These are phyloP conservation scores for Bradynema listronoti DNA, from an alignment of 1,140 invertebrate species.

Conservation along the genomic window DNA sequence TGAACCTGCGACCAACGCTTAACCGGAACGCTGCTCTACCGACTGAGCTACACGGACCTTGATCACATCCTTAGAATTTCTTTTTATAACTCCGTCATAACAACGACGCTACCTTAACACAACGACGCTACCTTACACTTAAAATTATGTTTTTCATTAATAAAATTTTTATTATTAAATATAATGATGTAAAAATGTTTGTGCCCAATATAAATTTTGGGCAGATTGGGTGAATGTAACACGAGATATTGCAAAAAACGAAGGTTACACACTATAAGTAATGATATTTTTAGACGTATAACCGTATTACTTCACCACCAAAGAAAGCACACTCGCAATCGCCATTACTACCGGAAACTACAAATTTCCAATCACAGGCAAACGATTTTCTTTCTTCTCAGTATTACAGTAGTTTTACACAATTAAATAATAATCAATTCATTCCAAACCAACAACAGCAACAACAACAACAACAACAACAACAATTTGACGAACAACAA, in stretches of 20 bases:
- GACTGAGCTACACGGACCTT: no score
- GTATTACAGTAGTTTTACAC: not conserved
- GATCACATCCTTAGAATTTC: no score
- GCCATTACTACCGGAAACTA: constrained; percentile 37
- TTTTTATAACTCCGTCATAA: no score
- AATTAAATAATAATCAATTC: not conserved
- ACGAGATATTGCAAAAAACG: not conserved
- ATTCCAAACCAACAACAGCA: not conserved
- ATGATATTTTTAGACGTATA: constrained; percentile 18
- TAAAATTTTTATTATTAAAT: not conserved
- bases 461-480: constrained; percentile 10
- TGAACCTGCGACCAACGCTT: not conserved
- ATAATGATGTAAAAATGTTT: constrained; percentile 1
- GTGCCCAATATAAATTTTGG: not conserved
- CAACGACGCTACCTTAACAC: no score
- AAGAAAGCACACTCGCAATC: constrained; percentile 47
- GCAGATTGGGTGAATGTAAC: not conserved
- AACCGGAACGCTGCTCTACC: not conserved
- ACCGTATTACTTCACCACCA: constrained; percentile 19
- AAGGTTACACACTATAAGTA: not conserved
- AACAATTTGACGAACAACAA: constrained; percentile 11
- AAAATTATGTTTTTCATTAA: not conserved
- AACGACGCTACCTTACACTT: no score
- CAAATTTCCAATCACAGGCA: constrained; percentile 12
- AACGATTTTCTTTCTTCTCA: not conserved